Evolutionary conservation across 2,888 invertebrate genomes (phyloP).

Genomic region (Dryadula phaetusa): DNA sequence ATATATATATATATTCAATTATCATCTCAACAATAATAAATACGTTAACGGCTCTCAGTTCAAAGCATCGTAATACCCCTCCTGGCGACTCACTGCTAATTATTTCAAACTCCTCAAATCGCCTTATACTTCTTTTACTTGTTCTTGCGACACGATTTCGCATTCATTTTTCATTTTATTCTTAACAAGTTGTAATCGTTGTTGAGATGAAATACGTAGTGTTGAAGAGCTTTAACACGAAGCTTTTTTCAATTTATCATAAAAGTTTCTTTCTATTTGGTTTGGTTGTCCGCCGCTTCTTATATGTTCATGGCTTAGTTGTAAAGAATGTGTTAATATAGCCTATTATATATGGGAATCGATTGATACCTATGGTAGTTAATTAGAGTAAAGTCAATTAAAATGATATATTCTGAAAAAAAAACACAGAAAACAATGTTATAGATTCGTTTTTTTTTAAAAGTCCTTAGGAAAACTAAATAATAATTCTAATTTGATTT

Average conservation of each 20-base stretch:
- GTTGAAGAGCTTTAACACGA: neutral
- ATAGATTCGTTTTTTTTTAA: no score
- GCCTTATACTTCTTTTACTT: slow-evolving; percentile 7
- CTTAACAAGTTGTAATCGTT: slow-evolving; percentile 5
- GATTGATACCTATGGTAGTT: no score
- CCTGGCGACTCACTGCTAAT: neutral
- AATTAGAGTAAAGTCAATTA: no score
- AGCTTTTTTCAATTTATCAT: slow-evolving; percentile 4
- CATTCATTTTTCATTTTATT: neutral
- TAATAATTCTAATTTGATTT: no score
- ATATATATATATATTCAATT: no score
- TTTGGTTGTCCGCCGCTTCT: no score
- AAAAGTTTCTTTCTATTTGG: slow-evolving; percentile 21
- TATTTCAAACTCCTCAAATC: slow-evolving; percentile 2
- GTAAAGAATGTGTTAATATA: no score
- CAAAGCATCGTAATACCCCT: neutral
- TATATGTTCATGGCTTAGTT: no score
- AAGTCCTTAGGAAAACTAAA: no score
- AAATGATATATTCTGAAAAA: no score
- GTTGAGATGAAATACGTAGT: neutral
- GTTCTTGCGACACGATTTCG: neutral
- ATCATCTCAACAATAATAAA: neutral
- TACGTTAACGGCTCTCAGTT: neutral
- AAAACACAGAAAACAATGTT: no score
- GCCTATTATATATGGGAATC: no score